A percentile compares a stretch with the other conserved stretches of the same genome.
Conservation (phyloP, 2,888 invertebrate species). For the Conus canariensis region DNA sequence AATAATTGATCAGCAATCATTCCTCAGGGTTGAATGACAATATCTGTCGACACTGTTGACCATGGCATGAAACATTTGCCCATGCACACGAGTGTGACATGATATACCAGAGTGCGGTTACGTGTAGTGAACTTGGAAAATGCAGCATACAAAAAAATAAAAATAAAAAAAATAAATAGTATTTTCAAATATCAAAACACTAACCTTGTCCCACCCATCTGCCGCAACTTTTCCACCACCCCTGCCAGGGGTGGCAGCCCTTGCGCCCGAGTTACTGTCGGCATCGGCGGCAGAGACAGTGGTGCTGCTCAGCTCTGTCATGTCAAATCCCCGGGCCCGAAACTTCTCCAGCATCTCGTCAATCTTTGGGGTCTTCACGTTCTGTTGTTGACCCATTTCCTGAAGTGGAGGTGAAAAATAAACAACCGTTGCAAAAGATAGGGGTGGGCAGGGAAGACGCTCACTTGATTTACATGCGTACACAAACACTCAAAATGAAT, state of each 20-base stretch:
- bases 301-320: constrained; percentile 22
- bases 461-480: neutral
- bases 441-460: too few species aligned
- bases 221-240: constrained; percentile 37
- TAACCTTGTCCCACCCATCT: neutral
- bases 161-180: neutral
- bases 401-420: neutral
- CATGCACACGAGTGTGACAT: too few species aligned
- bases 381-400: constrained; percentile 32
- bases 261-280: constrained; percentile 48
- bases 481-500: neutral
- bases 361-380: constrained; percentile 68
- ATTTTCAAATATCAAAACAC: neutral
- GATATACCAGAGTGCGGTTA: too few species aligned
- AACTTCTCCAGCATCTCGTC: constrained; percentile 71
- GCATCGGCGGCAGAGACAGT: constrained; percentile 56
- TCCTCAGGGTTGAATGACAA: too few species aligned
- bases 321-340: constrained; percentile 38
- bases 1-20: too few species aligned
- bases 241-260: constrained; percentile 43
- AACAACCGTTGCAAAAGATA: neutral
- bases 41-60: too few species aligned
- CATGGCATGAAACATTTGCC: too few species aligned
- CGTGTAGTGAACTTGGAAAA: too few species aligned
- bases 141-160: too few species aligned